Evolutionary conservation across 2,888 invertebrate genomes (phyloP).

Genomic region (Junonia oenone): DNA sequence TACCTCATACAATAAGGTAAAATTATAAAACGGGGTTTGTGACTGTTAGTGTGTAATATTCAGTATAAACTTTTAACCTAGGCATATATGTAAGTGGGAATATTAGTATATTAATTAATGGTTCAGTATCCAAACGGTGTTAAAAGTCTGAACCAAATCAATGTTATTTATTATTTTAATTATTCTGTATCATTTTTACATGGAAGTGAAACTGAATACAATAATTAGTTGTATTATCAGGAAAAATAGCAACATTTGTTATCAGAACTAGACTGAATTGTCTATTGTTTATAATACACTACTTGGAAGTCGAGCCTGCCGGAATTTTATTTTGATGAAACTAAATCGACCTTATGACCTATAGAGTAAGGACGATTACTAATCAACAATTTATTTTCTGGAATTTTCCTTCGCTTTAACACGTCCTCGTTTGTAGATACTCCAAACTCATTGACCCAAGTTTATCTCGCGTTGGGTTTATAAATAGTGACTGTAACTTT

Average conservation of each 20-base stretch:
- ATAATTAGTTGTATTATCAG: neutral
- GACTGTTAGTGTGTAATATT: too few relatives aligned
- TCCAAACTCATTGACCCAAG: conserved; percentile 14
- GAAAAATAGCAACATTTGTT: neutral
- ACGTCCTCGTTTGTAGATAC: neutral
- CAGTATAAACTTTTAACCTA: too few relatives aligned
- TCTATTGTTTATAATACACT: neutral
- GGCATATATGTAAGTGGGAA: neutral
- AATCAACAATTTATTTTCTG: neutral
- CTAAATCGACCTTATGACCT: neutral
- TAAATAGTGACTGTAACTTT: conserved; percentile 12
- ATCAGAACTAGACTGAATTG: neutral
- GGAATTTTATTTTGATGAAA: neutral
- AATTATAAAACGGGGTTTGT: too few relatives aligned
- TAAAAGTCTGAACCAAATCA: too few relatives aligned
- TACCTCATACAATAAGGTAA: too few relatives aligned
- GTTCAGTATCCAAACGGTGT: too few relatives aligned
- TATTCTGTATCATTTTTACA: neutral
- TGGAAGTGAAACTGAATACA: neutral
- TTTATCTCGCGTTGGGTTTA: conserved; percentile 15
- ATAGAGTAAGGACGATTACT: neutral
- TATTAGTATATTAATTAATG: too few relatives aligned
- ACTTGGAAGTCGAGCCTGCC: neutral
- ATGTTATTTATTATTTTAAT: too few relatives aligned
- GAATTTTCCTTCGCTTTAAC: conserved; percentile 1